Percentiles rank a stretch among this genome's conserved stretches.
Evolutionary conservation across 2,113 vertebrate species (phyloP).

Genomic region (Sphaerodactylus townsendi): DNA sequence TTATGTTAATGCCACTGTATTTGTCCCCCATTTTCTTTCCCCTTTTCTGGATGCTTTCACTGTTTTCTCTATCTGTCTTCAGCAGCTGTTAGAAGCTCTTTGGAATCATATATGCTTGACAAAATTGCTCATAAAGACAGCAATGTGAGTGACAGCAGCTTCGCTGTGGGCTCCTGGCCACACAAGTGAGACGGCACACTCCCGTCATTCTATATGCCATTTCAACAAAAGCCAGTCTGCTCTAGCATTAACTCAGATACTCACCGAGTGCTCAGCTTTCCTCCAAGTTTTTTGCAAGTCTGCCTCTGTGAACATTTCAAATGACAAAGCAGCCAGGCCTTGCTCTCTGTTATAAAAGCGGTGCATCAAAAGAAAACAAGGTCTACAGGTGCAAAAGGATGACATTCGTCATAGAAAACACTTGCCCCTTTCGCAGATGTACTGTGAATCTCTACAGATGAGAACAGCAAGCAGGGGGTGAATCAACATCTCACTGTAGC

Average conservation of each 20-base stretch:
- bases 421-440: neutral
- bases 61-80: slow-evolving; percentile 44
- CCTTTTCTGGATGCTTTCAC: slow-evolving; percentile 18
- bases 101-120: slow-evolving; percentile 24
- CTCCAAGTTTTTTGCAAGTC: slow-evolving; percentile 5
- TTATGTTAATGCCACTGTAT: neutral
- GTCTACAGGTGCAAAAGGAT: neutral
- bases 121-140: slow-evolving; percentile 14
- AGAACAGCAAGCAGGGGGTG: neutral
- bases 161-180: neutral
- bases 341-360: slow-evolving; percentile 12
- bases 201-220: neutral
- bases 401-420: neutral
- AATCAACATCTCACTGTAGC: neutral
- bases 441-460: neutral
- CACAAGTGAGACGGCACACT: neutral
- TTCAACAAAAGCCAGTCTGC: neutral
- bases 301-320: slow-evolving; percentile 28
- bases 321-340: slow-evolving; percentile 8
- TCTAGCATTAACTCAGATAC: neutral
- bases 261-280: slow-evolving; percentile 4
- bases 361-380: neutral
- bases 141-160: neutral
- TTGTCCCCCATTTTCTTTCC: slow-evolving; percentile 35
- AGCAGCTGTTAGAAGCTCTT: slow-evolving; percentile 35